These are phyloP conservation scores for Trematomus bernacchii DNA, from an alignment of 2,797 vertebrate species.

Conservation along the genomic window DNA sequence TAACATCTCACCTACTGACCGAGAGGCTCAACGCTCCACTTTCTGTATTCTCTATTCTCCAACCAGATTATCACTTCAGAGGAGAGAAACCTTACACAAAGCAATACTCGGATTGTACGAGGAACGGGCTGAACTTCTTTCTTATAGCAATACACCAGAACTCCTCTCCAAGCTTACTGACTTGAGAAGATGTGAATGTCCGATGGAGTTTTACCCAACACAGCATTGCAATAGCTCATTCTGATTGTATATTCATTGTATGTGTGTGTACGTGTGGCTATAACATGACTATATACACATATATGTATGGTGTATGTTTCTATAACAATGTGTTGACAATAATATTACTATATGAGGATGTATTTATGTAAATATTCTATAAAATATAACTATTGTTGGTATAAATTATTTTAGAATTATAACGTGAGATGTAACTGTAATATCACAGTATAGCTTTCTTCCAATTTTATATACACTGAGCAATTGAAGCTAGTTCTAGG, in stretches of 20 bases:
- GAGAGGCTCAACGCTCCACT: conserved; percentile 54
- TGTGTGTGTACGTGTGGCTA: conserved; percentile 84
- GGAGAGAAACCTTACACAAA: conserved; percentile 73
- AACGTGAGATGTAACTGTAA: conserved; percentile 86
- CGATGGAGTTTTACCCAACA: conserved; percentile 76
- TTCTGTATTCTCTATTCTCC: conserved; percentile 44
- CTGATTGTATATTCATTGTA: conserved; percentile 85
- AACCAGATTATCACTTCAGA: conserved; percentile 51
- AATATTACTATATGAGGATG: conserved; percentile 82
- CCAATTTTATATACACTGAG: conserved; percentile 88
- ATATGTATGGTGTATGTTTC: conserved; percentile 85
- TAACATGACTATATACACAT: conserved; percentile 86
- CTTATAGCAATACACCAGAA: conserved; percentile 88
- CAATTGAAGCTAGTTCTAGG: conserved; percentile 83
- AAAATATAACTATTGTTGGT: conserved; percentile 87
- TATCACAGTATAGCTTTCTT: conserved; percentile 88
- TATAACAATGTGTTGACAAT: conserved; percentile 82
- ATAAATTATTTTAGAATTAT: conserved; percentile 89
- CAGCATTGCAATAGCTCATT: conserved; percentile 87
- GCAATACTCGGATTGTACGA: conserved; percentile 84
- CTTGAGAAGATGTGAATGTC: conserved; percentile 88
- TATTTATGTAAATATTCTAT: conserved; percentile 89
- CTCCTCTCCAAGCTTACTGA: conserved; percentile 79
- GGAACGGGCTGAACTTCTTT: conserved; percentile 73
- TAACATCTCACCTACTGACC: conserved; percentile 38